A percentile compares a stretch with the other conserved stretches of the same genome.
These are phyloP conservation scores for Athripsodes cinereus DNA, from an alignment of 2,888 invertebrate species.

Conservation along the genomic window DNA sequence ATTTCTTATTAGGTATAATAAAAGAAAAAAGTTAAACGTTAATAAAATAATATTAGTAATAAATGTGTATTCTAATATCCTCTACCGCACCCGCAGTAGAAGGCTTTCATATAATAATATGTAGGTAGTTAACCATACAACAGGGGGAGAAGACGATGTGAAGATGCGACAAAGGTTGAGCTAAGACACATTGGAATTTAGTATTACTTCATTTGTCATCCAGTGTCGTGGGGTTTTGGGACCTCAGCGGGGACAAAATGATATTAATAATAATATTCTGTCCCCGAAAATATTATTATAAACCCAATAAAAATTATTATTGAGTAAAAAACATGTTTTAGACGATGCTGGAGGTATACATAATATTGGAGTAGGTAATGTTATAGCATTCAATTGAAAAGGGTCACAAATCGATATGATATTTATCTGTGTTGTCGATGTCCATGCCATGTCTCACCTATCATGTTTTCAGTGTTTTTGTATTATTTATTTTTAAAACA, in stretches of 20 bases:
- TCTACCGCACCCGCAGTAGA: neutral
- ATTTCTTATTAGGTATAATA: neutral
- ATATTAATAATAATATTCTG: neutral
- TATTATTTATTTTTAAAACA: no score
- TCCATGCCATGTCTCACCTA: no score
- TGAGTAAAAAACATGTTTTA: constrained; percentile 1
- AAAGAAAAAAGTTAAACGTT: neutral
- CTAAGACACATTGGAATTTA: constrained; percentile 4
- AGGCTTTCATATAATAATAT: no score
- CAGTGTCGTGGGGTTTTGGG: constrained; percentile 9
- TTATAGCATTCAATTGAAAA: no score
- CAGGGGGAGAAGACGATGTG: neutral
- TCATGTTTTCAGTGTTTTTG: no score
- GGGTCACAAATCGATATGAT: no score
- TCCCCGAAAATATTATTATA: constrained; percentile 1
- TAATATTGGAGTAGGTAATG: no score
- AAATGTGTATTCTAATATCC: neutral
- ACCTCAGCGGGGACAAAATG: constrained; percentile 1
- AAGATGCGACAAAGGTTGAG: neutral
- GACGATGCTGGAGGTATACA: neutral
- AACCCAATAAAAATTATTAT: constrained; percentile 2
- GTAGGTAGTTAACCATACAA: no score
- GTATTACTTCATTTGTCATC: constrained; percentile 17
- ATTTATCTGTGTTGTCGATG: no score
- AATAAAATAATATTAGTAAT: constrained; percentile 1